phyloP scores from a whole-genome alignment of 2,113 vertebrate species.

The Stictonetta naevosa region DNA sequence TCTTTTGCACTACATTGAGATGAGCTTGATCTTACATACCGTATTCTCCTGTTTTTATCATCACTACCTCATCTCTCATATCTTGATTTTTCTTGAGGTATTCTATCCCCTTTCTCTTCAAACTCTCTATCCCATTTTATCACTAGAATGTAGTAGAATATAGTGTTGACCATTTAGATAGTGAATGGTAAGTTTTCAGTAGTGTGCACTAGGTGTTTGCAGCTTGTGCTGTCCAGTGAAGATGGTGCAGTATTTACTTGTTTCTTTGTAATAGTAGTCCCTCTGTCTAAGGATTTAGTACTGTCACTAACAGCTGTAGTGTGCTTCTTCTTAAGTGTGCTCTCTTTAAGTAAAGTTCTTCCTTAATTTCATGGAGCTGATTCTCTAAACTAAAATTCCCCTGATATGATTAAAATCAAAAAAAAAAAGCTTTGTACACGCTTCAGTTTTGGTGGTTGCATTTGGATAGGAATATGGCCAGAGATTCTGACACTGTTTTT shows the following conservation, averaged over 20 bases:
- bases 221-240: background rate
- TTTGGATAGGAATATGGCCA: background rate
- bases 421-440: background rate
- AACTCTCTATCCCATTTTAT: background rate
- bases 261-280: background rate
- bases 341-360: background rate
- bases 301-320: background rate
- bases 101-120: background rate
- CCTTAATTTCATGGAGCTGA: background rate
- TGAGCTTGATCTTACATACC: background rate
- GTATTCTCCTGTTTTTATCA: background rate
- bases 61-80: background rate
- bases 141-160: background rate
- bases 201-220: background rate
- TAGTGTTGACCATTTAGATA: background rate
- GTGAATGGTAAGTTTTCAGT: background rate
- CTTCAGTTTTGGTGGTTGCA: background rate
- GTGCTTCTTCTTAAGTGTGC: background rate
- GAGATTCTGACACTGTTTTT: background rate
- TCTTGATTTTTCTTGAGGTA: background rate
- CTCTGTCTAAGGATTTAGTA: background rate
- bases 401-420: background rate
- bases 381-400: background rate
- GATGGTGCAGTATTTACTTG: background rate
- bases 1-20: background rate